Percentiles rank a stretch among this genome's conserved stretches.
These are phyloP conservation scores for Propsilocerus akamusi DNA, from an alignment of 1,140 invertebrate genomes.

Conservation along the genomic window DNA sequence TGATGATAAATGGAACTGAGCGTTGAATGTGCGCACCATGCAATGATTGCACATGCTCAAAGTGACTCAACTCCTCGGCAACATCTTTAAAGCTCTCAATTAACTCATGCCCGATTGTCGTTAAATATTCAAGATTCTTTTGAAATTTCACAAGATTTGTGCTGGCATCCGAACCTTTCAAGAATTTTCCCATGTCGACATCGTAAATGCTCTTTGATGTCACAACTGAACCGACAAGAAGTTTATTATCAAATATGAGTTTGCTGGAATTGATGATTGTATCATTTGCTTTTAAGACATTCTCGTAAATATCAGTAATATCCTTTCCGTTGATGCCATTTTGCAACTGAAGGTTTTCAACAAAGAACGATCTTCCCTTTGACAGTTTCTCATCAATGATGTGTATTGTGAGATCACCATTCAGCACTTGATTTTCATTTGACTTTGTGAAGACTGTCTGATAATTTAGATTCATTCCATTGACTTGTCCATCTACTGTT, in stretches of 20 bases:
- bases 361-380: not conserved
- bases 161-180: not conserved
- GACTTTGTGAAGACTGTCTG: not conserved
- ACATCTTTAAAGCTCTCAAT: not conserved
- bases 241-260: not conserved
- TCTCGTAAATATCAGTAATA: not conserved
- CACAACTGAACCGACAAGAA: not conserved
- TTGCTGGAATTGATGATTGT: not conserved
- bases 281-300: not conserved
- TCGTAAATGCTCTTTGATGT: not conserved
- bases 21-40: not conserved
- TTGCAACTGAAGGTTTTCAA: not conserved
- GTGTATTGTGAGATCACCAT: not conserved
- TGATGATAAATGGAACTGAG: not conserved
- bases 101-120: not conserved
- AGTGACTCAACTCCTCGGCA: not conserved
- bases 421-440: not conserved
- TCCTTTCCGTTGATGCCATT: not conserved
- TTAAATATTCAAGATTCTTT: not conserved
- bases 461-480: not conserved
- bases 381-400: not conserved
- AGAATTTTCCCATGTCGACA: not conserved
- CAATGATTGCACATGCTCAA: not conserved
- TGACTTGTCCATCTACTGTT: not conserved
- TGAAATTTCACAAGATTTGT: not conserved